These are phyloP conservation scores for Whitmania pigra DNA, from an alignment of 1,140 invertebrate genomes.

Conservation along the genomic window DNA sequence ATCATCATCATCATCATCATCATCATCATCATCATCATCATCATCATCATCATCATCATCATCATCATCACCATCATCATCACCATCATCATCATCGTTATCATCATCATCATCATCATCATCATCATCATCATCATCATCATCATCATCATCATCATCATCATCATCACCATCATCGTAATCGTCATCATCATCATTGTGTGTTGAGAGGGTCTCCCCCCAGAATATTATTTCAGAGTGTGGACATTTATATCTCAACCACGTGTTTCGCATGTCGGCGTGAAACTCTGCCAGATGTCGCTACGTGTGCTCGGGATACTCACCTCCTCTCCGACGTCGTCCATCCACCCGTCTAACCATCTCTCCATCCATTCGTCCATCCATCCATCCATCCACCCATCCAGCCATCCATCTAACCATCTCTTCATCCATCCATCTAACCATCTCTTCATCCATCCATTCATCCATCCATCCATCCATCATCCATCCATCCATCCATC, in stretches of 20 bases:
- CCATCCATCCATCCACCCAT: not conserved
- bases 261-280: too few relatives aligned
- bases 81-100: not conserved
- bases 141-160: not conserved
- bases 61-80: constrained; percentile 5
- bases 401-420: not conserved
- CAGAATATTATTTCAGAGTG: too few relatives aligned
- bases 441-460: not conserved
- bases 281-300: too few relatives aligned
- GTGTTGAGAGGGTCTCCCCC: not conserved
- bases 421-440: not conserved
- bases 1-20: too few relatives aligned
- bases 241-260: too few relatives aligned
- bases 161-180: not conserved
- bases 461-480: not conserved
- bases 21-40: not conserved
- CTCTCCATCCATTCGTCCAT: not conserved
- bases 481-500: constrained; percentile 6
- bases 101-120: constrained; percentile 17
- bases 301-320: not conserved
- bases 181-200: not conserved
- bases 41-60: constrained; percentile 6
- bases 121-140: constrained; percentile 6
- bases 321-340: not conserved
- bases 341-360: not conserved